Evolutionary conservation across 2,888 invertebrate genomes (phyloP).

Genomic region (Hyalella azteca): DNA sequence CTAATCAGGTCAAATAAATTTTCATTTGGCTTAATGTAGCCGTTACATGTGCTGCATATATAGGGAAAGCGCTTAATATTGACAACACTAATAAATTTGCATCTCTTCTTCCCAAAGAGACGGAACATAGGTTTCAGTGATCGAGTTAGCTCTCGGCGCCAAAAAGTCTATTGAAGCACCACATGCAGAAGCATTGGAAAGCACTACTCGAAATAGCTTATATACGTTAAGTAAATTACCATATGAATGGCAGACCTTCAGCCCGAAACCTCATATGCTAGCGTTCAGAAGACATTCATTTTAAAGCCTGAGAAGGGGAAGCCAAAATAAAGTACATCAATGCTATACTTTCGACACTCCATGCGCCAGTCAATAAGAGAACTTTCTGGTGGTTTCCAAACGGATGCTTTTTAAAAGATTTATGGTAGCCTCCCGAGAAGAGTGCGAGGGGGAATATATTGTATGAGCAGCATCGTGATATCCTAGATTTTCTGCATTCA

Average conservation of each 20-base stretch:
- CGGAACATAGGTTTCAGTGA: too few relatives aligned
- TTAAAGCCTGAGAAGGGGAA: background rate
- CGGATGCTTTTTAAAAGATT: background rate
- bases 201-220: constrained; percentile 9
- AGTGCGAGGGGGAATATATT: too few relatives aligned
- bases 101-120: too few relatives aligned
- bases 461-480: too few relatives aligned
- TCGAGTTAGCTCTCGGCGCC: constrained; percentile 16
- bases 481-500: too few relatives aligned
- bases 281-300: constrained; percentile 13
- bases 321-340: background rate
- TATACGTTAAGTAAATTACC: constrained; percentile 21
- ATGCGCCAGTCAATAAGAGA: background rate
- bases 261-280: background rate
- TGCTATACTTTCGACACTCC: background rate
- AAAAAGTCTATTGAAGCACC: background rate
- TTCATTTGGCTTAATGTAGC: too few relatives aligned
- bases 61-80: too few relatives aligned
- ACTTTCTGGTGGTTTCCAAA: background rate
- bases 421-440: too few relatives aligned
- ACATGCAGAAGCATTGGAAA: background rate
- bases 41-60: too few relatives aligned
- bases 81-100: too few relatives aligned
- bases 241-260: constrained; percentile 28
- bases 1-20: too few relatives aligned